These are phyloP conservation scores for Forbesichthys papilliferus DNA, from an alignment of 2,113 vertebrate genomes.

Conservation along the genomic window DNA sequence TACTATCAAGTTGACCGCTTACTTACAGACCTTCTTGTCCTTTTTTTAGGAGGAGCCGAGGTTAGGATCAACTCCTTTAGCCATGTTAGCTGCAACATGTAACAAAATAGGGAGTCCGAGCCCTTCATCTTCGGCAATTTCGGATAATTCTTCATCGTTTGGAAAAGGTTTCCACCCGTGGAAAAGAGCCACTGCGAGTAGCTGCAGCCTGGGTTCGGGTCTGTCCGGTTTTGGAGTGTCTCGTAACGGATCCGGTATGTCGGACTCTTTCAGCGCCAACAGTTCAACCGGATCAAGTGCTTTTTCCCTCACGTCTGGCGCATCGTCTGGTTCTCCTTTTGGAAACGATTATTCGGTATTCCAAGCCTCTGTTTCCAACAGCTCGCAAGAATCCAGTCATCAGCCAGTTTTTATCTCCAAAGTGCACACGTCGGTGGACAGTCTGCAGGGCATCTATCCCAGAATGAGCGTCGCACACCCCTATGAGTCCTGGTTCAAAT, in stretches of 20 bases:
- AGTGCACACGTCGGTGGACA: conserved; percentile 95
- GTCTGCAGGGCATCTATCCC: conserved; percentile 93
- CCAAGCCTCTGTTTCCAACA: conserved; percentile 82
- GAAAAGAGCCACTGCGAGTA: conserved; percentile 86
- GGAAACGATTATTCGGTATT: conserved; percentile 96
- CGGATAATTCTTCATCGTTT: conserved; percentile 90
- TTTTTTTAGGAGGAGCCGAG: conserved; percentile 92
- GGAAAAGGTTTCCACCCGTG: conserved; percentile 96
- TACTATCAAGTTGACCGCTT: conserved; percentile 18
- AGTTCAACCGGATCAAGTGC: conserved; percentile 89
- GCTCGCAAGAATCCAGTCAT: conserved; percentile 84
- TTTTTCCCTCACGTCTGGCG: conserved; percentile 91
- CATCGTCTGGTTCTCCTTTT: conserved; percentile 85
- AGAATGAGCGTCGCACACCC: conserved; percentile 91
- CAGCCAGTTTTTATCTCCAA: conserved; percentile 97
- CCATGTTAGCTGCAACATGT: conserved; percentile 98
- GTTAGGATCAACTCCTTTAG: conserved; percentile 96
- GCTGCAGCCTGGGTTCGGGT: conserved; percentile 89
- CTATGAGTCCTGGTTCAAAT: conserved; percentile 95
- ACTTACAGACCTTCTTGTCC: conserved; percentile 46
- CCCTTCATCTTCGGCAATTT: conserved; percentile 90
- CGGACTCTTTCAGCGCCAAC: conserved; percentile 89
- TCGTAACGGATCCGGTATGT: conserved; percentile 82
- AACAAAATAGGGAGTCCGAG: conserved; percentile 98
- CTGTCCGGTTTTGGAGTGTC: conserved; percentile 84